These are phyloP conservation scores for Tenebrio molitor DNA, from an alignment of 1,140 invertebrate species.

Conservation along the genomic window DNA sequence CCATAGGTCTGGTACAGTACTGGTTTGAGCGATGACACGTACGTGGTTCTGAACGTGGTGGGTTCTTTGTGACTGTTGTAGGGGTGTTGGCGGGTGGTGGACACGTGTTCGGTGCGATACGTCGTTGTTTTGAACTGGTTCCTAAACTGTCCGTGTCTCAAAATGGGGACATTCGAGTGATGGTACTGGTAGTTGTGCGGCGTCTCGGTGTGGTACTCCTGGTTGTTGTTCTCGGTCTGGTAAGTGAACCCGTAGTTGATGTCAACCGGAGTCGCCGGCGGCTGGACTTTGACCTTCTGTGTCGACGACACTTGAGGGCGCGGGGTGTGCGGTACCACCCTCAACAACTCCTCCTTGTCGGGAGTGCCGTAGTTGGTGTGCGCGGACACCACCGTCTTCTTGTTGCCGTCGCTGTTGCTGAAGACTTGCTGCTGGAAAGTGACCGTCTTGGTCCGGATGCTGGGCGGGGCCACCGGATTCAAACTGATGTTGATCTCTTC, in stretches of 20 bases:
- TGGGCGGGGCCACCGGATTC: slow-evolving; percentile 60
- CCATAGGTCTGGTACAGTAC: slow-evolving; percentile 42
- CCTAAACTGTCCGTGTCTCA: slow-evolving; percentile 4
- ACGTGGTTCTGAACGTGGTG: slow-evolving; percentile 11
- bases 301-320: slow-evolving; percentile 1
- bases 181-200: slow-evolving; percentile 46
- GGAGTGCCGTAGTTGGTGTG: slow-evolving; percentile 11
- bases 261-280: slow-evolving; percentile 50
- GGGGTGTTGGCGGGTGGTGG: slow-evolving; percentile 1
- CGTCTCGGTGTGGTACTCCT: slow-evolving; percentile 51
- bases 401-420: slow-evolving; percentile 59
- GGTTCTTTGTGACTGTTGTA: slow-evolving; percentile 17
- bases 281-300: slow-evolving; percentile 19
- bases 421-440: slow-evolving; percentile 58
- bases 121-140: slow-evolving; percentile 24
- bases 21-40: slow-evolving; percentile 5
- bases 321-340: neutral
- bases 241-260: slow-evolving; percentile 55
- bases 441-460: slow-evolving; percentile 59
- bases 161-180: slow-evolving; percentile 22
- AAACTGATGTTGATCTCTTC: slow-evolving; percentile 65
- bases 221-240: slow-evolving; percentile 44
- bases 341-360: slow-evolving; percentile 13
- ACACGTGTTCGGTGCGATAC: neutral
- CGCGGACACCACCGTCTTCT: slow-evolving; percentile 37